Percentiles rank a stretch among this genome's conserved stretches.
Conservation (phyloP, 1,140 invertebrate genomes). For the Dermatophagoides farinae region DNA sequence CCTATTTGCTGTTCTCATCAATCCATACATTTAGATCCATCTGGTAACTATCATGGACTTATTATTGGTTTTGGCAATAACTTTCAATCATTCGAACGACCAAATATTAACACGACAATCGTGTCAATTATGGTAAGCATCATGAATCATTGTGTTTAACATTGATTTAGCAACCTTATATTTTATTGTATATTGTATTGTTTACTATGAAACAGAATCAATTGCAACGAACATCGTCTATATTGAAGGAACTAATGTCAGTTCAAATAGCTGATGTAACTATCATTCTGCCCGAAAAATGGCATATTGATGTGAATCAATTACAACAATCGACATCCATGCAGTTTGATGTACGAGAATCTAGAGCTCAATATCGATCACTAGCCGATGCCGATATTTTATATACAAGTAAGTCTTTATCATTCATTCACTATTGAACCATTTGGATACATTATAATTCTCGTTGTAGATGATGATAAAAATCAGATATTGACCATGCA, state of each 20-base stretch:
- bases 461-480: neutral
- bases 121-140: neutral
- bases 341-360: neutral
- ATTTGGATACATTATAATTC: neutral
- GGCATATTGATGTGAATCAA: neutral
- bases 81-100: neutral
- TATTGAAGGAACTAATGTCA: neutral
- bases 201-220: neutral
- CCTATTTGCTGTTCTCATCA: neutral
- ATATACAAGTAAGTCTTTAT: neutral
- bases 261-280: conserved; percentile 2
- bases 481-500: conserved; percentile 7
- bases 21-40: neutral
- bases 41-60: neutral
- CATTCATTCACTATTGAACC: neutral
- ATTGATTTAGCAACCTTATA: neutral
- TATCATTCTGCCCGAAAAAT: neutral
- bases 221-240: neutral
- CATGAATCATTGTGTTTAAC: neutral
- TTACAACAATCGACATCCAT: neutral
- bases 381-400: neutral
- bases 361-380: neutral
- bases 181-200: neutral
- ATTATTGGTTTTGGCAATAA: neutral
- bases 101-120: neutral